Conservation (phyloP, 2,797 vertebrate genomes). For the Chaunax sp. region DNA sequence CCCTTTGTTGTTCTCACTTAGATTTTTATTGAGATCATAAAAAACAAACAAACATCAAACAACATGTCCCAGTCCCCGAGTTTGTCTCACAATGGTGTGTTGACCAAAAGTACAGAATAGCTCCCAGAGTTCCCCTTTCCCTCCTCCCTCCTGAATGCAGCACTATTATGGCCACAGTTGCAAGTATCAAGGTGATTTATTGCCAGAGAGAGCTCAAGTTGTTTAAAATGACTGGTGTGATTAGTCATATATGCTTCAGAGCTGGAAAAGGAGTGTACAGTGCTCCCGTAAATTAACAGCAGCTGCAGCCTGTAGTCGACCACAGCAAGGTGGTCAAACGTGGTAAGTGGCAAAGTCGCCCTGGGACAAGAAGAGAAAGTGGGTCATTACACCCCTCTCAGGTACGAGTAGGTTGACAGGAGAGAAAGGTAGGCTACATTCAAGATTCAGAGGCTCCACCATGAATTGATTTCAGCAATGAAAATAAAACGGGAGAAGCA, state of each 20-base stretch:
- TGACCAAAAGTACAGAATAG: constrained; percentile 77
- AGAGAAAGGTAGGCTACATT: constrained; percentile 53
- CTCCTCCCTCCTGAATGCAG: constrained; percentile 70
- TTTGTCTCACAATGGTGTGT: constrained; percentile 73
- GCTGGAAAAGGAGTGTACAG: constrained; percentile 65
- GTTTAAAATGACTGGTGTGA: constrained; percentile 87
- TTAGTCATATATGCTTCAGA: constrained; percentile 86
- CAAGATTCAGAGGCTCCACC: constrained; percentile 57
- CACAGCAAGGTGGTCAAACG: constrained; percentile 83
- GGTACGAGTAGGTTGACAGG: constrained; percentile 64
- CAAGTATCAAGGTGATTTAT: constrained; percentile 86
- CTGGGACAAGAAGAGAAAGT: constrained; percentile 78
- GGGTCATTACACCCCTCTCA: constrained; percentile 82
- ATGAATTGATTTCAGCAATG: constrained; percentile 65
- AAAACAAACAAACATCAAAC: constrained; percentile 73
- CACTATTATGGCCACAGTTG: constrained; percentile 84
- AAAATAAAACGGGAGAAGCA: constrained; percentile 63
- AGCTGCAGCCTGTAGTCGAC: constrained; percentile 78
- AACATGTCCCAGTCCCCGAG: constrained; percentile 64
- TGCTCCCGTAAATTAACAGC: constrained; percentile 83
- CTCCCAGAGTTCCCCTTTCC: constrained; percentile 70
- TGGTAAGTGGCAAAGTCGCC: constrained; percentile 73
- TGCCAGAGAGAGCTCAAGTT: constrained; percentile 82
- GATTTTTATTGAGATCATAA: constrained; percentile 70
- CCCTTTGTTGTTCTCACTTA: constrained; percentile 66